Base-by-base conservation (phyloP, 2,888 invertebrate genomes). In the Dicyrtoma fusca region DNA sequence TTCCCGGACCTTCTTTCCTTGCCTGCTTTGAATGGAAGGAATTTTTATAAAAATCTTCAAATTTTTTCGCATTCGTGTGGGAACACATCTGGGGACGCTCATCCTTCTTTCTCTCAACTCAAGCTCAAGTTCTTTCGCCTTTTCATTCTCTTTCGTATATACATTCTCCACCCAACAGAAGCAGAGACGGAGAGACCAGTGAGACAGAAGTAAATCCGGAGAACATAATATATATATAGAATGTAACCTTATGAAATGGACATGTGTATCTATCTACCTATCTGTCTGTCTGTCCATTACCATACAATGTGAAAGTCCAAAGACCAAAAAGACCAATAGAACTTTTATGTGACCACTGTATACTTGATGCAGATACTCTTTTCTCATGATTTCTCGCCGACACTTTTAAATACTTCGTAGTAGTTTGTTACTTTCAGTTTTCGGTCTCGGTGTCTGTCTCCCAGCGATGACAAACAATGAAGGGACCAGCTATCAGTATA, bases 31-130 rank as follows among this genome's bases (percentile, higher is more conserved):
- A 72, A 59, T 55, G 45, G 65, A 62, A 55, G 57, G 42, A 47
- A 73, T 70, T 76, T 76, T 76, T 74, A 70, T 74, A 74, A 76
- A 76, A 76, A 74, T 73, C 34, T 45, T 23, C 42, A 44, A 70
- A 73, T 76, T 76, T 76, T 76, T 72, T 69, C 47, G 49, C 71
- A 71, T 64, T 63, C 10, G 55, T 76, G 76, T 76, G 76, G 76
- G 76, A 76, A 76, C 75, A 44, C 75, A 75, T 75, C 74, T 76
- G 62, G 47, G 57, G 44, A 1, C 19, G 59, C 17, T 44, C 68
- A 68, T 45, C 57, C 26, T 47, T 47, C 23, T 26, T 64, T 44
- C 62, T 17, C 49, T 21, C 17, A 34, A 23, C 21, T 14, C n/a
- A 57, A 59, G 61, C 61, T 61, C 61, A 61, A 61, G 61, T 61